Conservation (phyloP, 2,113 vertebrate species). For the Echinops telfairi region DNA sequence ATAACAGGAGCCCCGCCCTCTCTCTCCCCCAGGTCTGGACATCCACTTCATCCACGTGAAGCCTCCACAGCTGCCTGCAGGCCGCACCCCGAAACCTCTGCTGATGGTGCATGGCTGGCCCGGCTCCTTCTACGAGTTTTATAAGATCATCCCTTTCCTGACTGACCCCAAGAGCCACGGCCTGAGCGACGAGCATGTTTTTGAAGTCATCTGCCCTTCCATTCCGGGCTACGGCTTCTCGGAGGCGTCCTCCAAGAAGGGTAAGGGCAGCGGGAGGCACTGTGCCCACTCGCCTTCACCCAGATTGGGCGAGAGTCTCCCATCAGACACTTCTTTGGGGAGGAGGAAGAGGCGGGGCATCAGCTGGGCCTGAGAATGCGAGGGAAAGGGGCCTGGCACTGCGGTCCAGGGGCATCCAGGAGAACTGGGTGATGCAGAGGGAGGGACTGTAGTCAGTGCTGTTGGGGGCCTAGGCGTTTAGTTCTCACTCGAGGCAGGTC, state of each 20-base stretch:
- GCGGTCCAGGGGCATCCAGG: neutral
- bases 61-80: conserved; percentile 77
- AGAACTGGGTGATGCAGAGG: neutral
- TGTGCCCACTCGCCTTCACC: fast-evolving
- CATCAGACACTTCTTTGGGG: neutral
- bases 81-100: conserved; percentile 83
- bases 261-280: conserved; percentile 67
- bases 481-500: fast-evolving
- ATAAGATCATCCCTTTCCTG: conserved; percentile 89
- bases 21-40: conserved; percentile 85
- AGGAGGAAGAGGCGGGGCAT: neutral
- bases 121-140: conserved; percentile 89
- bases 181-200: conserved; percentile 81
- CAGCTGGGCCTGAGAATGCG: neutral
- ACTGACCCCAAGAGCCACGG: conserved; percentile 85
- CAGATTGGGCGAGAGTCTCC: neutral
- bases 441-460: fast-evolving
- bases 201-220: conserved; percentile 90
- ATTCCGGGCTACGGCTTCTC: conserved; percentile 91
- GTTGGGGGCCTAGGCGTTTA: neutral
- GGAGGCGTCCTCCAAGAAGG: conserved; percentile 88
- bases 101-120: conserved; percentile 91
- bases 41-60: conserved; percentile 89
- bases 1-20: too few species aligned
- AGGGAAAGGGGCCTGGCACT: neutral